phyloP scores from a whole-genome alignment of 2,888 invertebrate species.

The Desoria tigrina region DNA sequence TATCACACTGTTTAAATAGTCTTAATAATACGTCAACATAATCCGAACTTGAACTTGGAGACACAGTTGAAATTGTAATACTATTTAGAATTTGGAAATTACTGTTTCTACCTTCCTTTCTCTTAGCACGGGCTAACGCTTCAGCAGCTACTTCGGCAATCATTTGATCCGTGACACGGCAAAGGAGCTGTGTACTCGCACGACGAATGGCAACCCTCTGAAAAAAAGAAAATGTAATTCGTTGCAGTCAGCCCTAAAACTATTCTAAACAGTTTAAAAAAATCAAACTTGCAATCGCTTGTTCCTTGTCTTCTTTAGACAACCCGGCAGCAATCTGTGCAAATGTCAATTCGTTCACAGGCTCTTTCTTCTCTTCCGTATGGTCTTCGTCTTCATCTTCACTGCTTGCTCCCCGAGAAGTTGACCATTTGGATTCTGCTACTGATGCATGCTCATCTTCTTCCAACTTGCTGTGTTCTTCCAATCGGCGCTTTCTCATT shows the following conservation, averaged over 20 bases:
- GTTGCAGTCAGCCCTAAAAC: not conserved
- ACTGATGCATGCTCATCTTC: constrained; percentile 29
- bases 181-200: constrained; percentile 86
- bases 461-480: constrained; percentile 33
- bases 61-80: no score
- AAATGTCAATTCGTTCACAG: constrained; percentile 19
- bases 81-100: not conserved
- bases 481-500: constrained; percentile 51
- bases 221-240: constrained; percentile 45
- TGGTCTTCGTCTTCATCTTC: constrained; percentile 24
- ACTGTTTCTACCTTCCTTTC: constrained; percentile 67
- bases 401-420: constrained; percentile 10
- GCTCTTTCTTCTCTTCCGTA: constrained; percentile 1
- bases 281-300: constrained; percentile 24
- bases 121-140: constrained; percentile 74
- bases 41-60: no score
- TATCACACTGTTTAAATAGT: no score
- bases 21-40: no score
- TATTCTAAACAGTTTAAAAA: not conserved
- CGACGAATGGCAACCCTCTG: constrained; percentile 86
- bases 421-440: constrained; percentile 32
- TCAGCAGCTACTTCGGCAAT: constrained; percentile 81
- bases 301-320: constrained; percentile 30
- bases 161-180: constrained; percentile 91
- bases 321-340: constrained; percentile 14